These are phyloP conservation scores for Hermatobates lingyangjiaoensis DNA, from an alignment of 1,140 invertebrate species.

Conservation along the genomic window DNA sequence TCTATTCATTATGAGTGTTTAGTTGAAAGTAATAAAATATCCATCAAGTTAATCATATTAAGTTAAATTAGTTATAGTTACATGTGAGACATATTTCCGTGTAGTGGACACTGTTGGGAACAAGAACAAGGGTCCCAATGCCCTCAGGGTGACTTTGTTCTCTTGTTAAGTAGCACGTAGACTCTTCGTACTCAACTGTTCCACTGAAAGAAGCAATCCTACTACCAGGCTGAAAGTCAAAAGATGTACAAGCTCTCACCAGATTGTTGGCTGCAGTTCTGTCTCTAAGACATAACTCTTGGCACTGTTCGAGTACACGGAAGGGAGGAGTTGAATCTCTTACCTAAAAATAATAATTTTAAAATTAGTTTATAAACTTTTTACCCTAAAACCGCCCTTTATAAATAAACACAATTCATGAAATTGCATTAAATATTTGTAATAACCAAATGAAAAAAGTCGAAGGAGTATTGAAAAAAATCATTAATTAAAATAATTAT, in stretches of 20 bases:
- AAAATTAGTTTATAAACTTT: too few relatives aligned
- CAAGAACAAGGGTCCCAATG: slow-evolving; percentile 62
- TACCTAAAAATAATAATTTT: too few relatives aligned
- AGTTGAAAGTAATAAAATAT: too few relatives aligned
- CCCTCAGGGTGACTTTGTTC: slow-evolving; percentile 70
- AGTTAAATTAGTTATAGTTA: slow-evolving; percentile 38
- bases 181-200: slow-evolving; percentile 70
- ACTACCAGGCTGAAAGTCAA: slow-evolving; percentile 75
- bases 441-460: too few relatives aligned
- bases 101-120: slow-evolving; percentile 71
- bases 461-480: too few relatives aligned
- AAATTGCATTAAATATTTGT: too few relatives aligned
- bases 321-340: slow-evolving; percentile 63
- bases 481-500: too few relatives aligned
- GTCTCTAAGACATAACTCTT: slow-evolving; percentile 66
- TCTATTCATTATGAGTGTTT: too few relatives aligned
- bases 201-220: slow-evolving; percentile 60
- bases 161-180: slow-evolving; percentile 67
- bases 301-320: slow-evolving; percentile 60
- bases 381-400: too few relatives aligned
- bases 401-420: too few relatives aligned
- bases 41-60: too few relatives aligned
- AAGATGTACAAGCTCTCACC: slow-evolving; percentile 59
- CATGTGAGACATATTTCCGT: slow-evolving; percentile 75
- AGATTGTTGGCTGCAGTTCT: slow-evolving; percentile 58